Evolutionary conservation across 2,888 invertebrate species (phyloP), one percentile per base, ranked within the genome.

Genomic region (Nomada goodeniana): DNA sequence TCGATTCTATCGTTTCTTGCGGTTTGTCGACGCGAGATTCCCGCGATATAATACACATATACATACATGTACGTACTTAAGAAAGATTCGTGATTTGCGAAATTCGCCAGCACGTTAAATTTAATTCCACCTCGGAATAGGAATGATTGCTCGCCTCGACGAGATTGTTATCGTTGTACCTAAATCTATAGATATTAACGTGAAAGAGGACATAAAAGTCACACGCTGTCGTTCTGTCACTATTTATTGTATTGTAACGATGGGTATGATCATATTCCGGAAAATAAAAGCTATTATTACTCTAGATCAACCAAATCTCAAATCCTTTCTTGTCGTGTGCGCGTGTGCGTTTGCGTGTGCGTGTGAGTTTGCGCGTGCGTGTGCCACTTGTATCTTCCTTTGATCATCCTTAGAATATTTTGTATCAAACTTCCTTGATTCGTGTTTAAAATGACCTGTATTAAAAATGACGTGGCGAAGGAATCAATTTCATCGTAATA

Each of bases 211-310:
- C 18, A 82, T 29, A 59, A 72, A 68, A 76, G 80, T 81, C 63
- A 81, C 76, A 81, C 80, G 82, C 80, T 84, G 78, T 88, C 88
- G 86, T 86, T 76, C 76, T 88, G 79, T 85, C 86, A 81, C 89
- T 92, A 92, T 91, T 91, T 90, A 90, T 88, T 91, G 90, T 91
- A 90, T 87, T 84, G 87, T 87, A 90, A 90, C 79, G 80, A 85
- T 88, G 85, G 86, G 82, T 89, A 85, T 84, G 80, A 85, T 65
- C 80, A 77, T 88, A 88, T 90, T 90, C 87, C 88, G 87, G 86
- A 88, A 90, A 90, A 88, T 88, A 89, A 89, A 73, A 90, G 87
- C 81, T 88, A 90, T 89, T 89, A 90, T 89, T 91, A 90, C 89
- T 86, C 89, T 89, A 89, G 57, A 63, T 42, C 26, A n/a, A 47